These are phyloP conservation scores for Gila orcuttii DNA, from an alignment of 2,113 vertebrate species.

Conservation along the genomic window DNA sequence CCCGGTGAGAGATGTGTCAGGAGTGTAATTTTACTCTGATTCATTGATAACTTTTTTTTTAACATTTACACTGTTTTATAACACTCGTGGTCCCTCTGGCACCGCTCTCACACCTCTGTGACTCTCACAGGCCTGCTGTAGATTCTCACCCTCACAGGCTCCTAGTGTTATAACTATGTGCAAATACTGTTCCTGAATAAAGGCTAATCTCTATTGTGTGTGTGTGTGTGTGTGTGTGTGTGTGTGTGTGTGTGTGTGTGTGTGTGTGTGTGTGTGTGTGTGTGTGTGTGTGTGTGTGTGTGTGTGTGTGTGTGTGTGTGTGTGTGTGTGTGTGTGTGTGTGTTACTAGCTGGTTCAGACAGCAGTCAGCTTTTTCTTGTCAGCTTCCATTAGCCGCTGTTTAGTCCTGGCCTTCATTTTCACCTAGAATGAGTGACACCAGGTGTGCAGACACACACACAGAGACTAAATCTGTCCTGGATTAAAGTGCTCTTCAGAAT, in stretches of 20 bases:
- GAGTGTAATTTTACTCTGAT: slow-evolving; percentile 50
- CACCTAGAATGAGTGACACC: slow-evolving; percentile 69
- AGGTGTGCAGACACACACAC: slow-evolving; percentile 23
- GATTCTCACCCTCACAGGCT: not conserved
- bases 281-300: slow-evolving; percentile 12
- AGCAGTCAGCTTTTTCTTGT: slow-evolving; percentile 65
- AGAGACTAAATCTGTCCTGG: slow-evolving; percentile 22
- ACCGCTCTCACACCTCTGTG: slow-evolving; percentile 30
- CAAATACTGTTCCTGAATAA: slow-evolving; percentile 20
- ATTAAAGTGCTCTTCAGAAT: not conserved
- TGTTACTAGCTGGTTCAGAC: slow-evolving; percentile 59
- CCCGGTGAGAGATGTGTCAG: not conserved
- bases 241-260: slow-evolving; percentile 46
- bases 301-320: too few relatives aligned
- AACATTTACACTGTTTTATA: slow-evolving; percentile 1
- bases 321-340: slow-evolving; percentile 50
- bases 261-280: slow-evolving; percentile 56
- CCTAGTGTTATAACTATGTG: slow-evolving; percentile 25
- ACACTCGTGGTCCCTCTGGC: not conserved
- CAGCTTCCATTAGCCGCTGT: slow-evolving; percentile 67
- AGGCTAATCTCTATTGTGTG: slow-evolving; percentile 29
- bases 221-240: slow-evolving; percentile 54
- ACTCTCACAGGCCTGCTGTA: slow-evolving; percentile 26
- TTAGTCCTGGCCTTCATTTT: slow-evolving; percentile 66
- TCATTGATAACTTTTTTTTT: slow-evolving; percentile 58